Conservation (phyloP, 2,888 invertebrate species). For the Didymodactylos carnosus region DNA sequence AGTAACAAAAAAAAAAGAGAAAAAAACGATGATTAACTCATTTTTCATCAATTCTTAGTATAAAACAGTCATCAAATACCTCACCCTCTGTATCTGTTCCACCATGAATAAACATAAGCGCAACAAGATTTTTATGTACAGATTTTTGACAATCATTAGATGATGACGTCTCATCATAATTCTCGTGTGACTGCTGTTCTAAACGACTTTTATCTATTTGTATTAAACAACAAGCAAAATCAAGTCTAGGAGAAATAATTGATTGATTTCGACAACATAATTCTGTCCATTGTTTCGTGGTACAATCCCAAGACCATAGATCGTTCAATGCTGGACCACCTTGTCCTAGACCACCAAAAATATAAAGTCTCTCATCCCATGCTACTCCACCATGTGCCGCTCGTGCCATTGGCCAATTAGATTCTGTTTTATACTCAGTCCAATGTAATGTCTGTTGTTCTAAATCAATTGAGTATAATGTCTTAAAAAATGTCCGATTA, state of each 20-base stretch:
- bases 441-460: conserved; percentile 15
- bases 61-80: conserved; percentile 27
- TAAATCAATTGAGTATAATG: conserved; percentile 28
- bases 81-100: conserved; percentile 34
- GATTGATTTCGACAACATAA: conserved; percentile 17
- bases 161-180: too few relatives aligned
- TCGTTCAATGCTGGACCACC: conserved; percentile 29
- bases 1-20: too few relatives aligned
- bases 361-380: conserved; percentile 20
- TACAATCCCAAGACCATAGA: conserved; percentile 15
- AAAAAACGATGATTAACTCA: too few relatives aligned
- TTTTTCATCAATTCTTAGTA: conserved; percentile 3
- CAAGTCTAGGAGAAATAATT: conserved; percentile 25
- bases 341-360: conserved; percentile 32
- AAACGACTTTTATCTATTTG: not conserved
- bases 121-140: not conserved
- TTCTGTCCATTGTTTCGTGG: conserved; percentile 15
- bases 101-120: conserved; percentile 24
- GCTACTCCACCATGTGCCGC: conserved; percentile 29
- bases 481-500: conserved; percentile 28
- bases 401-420: conserved; percentile 24
- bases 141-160: too few relatives aligned
- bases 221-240: conserved; percentile 26
- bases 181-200: not conserved
- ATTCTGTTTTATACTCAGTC: conserved; percentile 20